Percentiles rank a stretch among this genome's conserved stretches.
phyloP scores from a whole-genome alignment of 1,140 invertebrate genomes.

The Branchinecta lindahli region DNA sequence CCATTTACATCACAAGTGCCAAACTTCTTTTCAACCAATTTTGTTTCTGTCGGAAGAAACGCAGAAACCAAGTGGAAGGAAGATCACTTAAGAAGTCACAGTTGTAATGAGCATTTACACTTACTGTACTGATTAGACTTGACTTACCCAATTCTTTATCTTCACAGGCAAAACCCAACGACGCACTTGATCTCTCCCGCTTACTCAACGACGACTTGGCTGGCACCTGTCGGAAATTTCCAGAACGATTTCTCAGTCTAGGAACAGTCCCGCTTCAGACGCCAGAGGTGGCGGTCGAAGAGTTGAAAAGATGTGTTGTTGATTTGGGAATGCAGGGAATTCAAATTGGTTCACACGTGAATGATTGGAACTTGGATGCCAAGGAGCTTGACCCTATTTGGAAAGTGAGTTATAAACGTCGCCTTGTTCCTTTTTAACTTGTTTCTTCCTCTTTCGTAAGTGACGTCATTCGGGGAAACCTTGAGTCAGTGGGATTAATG shows the following conservation, averaged over 20 bases:
- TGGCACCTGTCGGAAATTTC: conserved; percentile 32
- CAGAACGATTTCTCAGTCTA: conserved; percentile 38
- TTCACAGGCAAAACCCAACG: conserved; percentile 39
- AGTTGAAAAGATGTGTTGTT: conserved; percentile 36
- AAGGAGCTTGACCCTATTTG: conserved; percentile 39
- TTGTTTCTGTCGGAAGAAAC: no score
- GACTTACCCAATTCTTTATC: background rate
- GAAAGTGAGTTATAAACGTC: conserved; percentile 31
- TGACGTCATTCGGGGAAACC: background rate
- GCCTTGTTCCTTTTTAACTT: background rate
- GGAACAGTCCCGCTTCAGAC: conserved; percentile 44
- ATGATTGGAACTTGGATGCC: conserved; percentile 43
- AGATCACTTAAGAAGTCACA: no score
- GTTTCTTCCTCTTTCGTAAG: conserved; percentile 11
- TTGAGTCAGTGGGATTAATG: background rate
- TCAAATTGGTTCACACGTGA: conserved; percentile 44
- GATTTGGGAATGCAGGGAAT: conserved; percentile 39
- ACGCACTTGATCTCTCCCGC: conserved; percentile 37
- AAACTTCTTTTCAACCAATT: no score
- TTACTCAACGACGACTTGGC: conserved; percentile 42
- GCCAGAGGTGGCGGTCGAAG: conserved; percentile 38
- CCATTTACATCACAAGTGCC: no score
- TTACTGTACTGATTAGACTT: background rate
- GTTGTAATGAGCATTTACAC: background rate
- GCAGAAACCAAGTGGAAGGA: no score